Base-by-base conservation (phyloP, 2,888 invertebrate species). In the Epistrophe eligans region DNA sequence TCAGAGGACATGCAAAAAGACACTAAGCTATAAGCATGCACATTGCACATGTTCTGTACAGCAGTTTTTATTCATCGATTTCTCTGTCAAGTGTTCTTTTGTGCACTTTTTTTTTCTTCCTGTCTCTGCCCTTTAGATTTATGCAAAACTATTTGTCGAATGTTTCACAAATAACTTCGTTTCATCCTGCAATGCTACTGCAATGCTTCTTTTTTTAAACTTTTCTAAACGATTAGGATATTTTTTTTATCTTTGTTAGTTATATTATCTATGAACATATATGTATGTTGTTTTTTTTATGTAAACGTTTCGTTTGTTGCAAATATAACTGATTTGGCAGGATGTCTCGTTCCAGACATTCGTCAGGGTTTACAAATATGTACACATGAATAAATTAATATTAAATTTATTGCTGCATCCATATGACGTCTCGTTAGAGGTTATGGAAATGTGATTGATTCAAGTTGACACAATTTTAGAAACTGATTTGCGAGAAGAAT, bases 81-180 rank as follows among this genome's bases (percentile, higher is more conserved):
- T 62, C 24, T 48, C 48, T 58, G 67, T 8, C 32, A 71, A 79
- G 45, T 40, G 50, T 60, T 55, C 67, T 57, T 64, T 77, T 70
- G 38, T 40, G 55, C 17, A 45, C 17, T 19, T 43, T 43, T 66
- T 70, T 64, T 40, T n/a, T 11, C 8, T 50, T 28, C 32, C 4
- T 62, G 43, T 40, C 19, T 40, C 7, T 43, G 55, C 50, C 67
- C 50, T 50, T 67, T 50, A 55, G 40, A 79, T 84, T 84, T 79
- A 84, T 84, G 83, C 83, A 84, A 84, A 82, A 64, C 83, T 74
- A 64, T 70, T 74, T 73, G 79, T 79, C 79, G 74, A 84, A 79
- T 84, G 73, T 79, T 83, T 70, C 70, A 43, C 79, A 84, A 84
- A 84, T 74, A 79, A 79, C 73, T 79, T 70, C 64, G 55, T 50